A percentile compares a stretch with the other conserved stretches of the same genome.
Conservation (phyloP, 1,140 invertebrate genomes). For the Antheraea mylitta region DNA sequence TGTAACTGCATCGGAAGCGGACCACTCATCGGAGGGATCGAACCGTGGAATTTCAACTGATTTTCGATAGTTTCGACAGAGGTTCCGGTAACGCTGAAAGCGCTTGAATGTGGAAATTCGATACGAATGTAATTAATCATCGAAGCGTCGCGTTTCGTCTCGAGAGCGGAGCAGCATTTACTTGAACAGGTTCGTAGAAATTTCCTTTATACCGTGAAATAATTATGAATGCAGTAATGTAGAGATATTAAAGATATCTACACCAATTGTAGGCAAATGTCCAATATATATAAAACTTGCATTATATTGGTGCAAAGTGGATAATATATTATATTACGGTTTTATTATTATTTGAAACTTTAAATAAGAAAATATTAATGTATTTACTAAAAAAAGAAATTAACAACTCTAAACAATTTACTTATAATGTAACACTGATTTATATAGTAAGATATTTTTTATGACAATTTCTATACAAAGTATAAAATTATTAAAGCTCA, state of each 20-base stretch:
- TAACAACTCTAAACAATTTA: too few species aligned
- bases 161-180: conserved; percentile 22
- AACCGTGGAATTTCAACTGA: conserved; percentile 24
- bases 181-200: conserved; percentile 51
- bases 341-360: too few species aligned
- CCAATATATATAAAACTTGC: conserved; percentile 35
- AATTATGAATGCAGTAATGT: conserved; percentile 47
- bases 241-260: conserved; percentile 48
- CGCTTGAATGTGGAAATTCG: conserved; percentile 45
- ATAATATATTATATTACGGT: too few species aligned
- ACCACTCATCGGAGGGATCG: conserved; percentile 44
- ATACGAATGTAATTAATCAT: conserved; percentile 49
- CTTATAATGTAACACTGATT: too few species aligned
- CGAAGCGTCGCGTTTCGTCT: conserved; percentile 39
- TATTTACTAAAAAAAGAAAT: too few species aligned
- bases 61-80: conserved; percentile 40
- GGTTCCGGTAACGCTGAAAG: conserved; percentile 31
- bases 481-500: too few species aligned
- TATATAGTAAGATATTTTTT: too few species aligned
- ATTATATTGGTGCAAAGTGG: conserved; percentile 5
- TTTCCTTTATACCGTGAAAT: conserved; percentile 40
- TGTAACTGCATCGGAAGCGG: conserved; percentile 58
- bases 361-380: too few species aligned
- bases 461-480: too few species aligned
- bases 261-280: conserved; percentile 46